These are phyloP conservation scores for Nomada goodeniana DNA, from an alignment of 2,888 invertebrate species.

Conservation along the genomic window DNA sequence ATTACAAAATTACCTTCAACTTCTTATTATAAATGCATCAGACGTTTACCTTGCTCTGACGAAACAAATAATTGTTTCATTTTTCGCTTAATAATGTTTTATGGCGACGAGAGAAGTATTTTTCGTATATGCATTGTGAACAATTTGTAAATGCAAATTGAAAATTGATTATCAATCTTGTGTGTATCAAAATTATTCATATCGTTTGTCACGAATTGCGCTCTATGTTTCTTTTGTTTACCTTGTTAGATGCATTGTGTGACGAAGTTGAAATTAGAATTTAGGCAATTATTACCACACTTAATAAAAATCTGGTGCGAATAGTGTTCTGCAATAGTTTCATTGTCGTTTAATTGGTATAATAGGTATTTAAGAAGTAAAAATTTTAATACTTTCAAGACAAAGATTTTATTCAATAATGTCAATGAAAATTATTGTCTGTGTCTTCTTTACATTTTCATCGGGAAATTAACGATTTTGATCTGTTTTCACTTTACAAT, in stretches of 20 bases:
- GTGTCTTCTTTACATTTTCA: slow-evolving; percentile 2
- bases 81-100: too few relatives aligned
- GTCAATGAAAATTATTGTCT: slow-evolving; percentile 3
- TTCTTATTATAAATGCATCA: background rate
- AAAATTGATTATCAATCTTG: slow-evolving; percentile 3
- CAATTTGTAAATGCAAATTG: background rate
- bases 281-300: too few relatives aligned
- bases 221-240: slow-evolving; percentile 26
- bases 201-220: slow-evolving; percentile 10
- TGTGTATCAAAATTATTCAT: background rate
- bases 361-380: background rate
- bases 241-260: background rate
- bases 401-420: background rate
- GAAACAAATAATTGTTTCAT: too few relatives aligned
- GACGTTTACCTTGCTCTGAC: too few relatives aligned
- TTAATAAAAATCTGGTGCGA: background rate
- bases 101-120: too few relatives aligned
- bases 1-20: slow-evolving; percentile 23
- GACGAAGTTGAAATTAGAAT: background rate
- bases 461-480: slow-evolving; percentile 16
- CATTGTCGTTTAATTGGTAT: background rate
- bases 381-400: too few relatives aligned
- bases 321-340: background rate
- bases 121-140: background rate
- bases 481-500: background rate